Percentiles rank a stretch among this genome's conserved stretches.
These are phyloP conservation scores for Neodiprion lecontei DNA, from an alignment of 1,140 invertebrate genomes.

Conservation along the genomic window DNA sequence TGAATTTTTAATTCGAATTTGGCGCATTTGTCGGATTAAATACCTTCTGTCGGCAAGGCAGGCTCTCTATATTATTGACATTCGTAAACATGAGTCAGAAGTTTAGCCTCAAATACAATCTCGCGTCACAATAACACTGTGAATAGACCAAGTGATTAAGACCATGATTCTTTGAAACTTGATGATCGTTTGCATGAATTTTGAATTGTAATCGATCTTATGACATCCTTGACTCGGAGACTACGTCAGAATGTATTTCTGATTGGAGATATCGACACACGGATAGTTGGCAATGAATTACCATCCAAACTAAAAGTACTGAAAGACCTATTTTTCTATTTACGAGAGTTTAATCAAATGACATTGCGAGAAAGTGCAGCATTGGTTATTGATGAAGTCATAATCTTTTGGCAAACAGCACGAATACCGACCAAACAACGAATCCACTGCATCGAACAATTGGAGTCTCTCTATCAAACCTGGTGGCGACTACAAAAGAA, in stretches of 20 bases:
- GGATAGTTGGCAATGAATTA: constrained; percentile 48
- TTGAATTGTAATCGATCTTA: background rate
- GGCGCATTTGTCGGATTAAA: no score
- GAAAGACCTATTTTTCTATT: constrained; percentile 1
- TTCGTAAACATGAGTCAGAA: no score
- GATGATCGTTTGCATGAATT: no score
- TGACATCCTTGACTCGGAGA: constrained; percentile 18
- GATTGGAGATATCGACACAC: background rate
- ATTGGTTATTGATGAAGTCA: background rate
- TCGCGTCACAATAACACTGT: no score
- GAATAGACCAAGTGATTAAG: no score
- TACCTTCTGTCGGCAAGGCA: no score
- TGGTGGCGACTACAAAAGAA: background rate
- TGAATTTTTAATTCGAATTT: background rate
- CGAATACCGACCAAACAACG: background rate
- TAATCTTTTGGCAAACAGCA: constrained; percentile 14
- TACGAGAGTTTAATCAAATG: background rate
- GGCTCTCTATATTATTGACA: no score
- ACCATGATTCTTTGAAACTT: no score
- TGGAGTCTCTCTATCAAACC: background rate
- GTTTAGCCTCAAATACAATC: no score
- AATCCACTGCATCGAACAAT: constrained; percentile 9
- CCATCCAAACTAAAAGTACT: background rate
- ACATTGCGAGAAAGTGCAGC: background rate
- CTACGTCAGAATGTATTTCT: constrained; percentile 61